A percentile compares a stretch with the other conserved stretches of the same genome.
phyloP scores from a whole-genome alignment of 2,797 vertebrate genomes.

The Cossypha polioptera region DNA sequence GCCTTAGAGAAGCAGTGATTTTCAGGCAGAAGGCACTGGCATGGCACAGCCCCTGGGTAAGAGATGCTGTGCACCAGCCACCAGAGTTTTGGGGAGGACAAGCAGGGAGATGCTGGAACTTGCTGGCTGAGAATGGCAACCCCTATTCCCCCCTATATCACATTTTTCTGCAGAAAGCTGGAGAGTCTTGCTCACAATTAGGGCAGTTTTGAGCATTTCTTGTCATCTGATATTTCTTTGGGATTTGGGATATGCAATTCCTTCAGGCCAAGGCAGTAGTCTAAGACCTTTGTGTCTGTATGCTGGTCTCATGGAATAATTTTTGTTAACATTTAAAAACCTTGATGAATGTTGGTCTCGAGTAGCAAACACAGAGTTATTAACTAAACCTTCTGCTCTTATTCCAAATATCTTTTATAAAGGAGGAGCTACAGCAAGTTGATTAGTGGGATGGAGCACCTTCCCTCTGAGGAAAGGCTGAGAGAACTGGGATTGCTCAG shows the following conservation, averaged over 20 bases:
- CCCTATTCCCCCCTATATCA: not conserved
- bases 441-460: not conserved
- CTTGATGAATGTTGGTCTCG: not conserved
- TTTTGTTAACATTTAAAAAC: not conserved
- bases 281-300: not conserved
- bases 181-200: not conserved
- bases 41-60: not conserved
- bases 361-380: not conserved
- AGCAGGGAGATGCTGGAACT: accelerated
- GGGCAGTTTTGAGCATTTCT: not conserved
- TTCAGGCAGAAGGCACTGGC: not conserved
- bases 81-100: not conserved
- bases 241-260: too few species aligned
- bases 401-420: not conserved
- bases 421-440: too few species aligned
- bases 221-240: not conserved
- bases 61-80: not conserved
- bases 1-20: not conserved
- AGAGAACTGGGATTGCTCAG: not conserved
- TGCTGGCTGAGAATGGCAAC: not conserved
- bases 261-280: not conserved
- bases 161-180: accelerated
- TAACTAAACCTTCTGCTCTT: not conserved
- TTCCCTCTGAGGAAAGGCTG: not conserved
- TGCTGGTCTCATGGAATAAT: not conserved